Base-by-base conservation (phyloP, 2,113 vertebrate species). In the Caracal caracal region DNA sequence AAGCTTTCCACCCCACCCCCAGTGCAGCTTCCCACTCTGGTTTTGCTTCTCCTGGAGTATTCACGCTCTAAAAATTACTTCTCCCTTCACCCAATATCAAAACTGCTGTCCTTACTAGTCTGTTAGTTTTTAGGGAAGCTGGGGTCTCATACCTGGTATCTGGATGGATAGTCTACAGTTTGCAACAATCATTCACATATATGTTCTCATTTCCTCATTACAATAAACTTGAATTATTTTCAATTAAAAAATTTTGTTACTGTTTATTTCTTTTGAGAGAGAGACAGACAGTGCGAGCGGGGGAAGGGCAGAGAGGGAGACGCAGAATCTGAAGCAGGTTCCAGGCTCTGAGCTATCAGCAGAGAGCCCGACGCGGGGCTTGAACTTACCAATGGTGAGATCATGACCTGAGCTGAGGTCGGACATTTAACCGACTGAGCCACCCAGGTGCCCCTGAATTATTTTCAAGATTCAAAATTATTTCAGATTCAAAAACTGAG, bases 181-280 rank as follows among this genome's bases (percentile, higher is more conserved):
- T 35, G 22, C 49, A 81, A 51, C 92, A 93, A 24, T 66, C 24
- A 66, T 89, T 59, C 35, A 91, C 19, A n/a, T 30, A 85, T 26
- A 66, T 63, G 20, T 86, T 76, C 78, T 85, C 59, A 97, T 79
- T 89, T 93, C 28, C 66, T 88, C 78, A 53, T 35, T 81, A 79
- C 2, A 89, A 40, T 79, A 94, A 92, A 66, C 37, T 17, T 59
- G 10, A 91, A 82, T 94, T 94, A 83, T 59, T 59, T 59, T 59
- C 56, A 59, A 59, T 59, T 59, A 59, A 59, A 59, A 59, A 20
- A 8, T 6, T 59, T 59, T 59, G 19, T 59, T 59, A 22, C 7
- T 59, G 20, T 22, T 22, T 59, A 17, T 22, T 59, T 59, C 56
- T 59, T 24, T 24, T 59, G 56, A 59, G 56, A 56, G 56, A 56